Conservation (phyloP, 2,797 vertebrate species). For the Furcifer pardalis region DNA sequence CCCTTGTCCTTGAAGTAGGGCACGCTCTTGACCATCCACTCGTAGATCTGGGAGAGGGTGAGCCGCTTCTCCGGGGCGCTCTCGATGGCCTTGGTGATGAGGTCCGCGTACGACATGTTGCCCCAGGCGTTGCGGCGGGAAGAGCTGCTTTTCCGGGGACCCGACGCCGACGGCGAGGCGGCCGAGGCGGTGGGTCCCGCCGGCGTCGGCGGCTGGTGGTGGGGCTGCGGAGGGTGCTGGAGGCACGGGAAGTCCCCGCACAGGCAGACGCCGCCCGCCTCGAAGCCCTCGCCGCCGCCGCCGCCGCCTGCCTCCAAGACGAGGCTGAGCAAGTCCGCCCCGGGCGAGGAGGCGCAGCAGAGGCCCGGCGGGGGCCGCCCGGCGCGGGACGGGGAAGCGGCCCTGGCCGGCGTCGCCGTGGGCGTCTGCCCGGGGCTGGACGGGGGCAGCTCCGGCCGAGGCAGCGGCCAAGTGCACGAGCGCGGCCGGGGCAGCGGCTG, state of each 20-base stretch:
- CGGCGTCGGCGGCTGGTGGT: slow-evolving; percentile 81
- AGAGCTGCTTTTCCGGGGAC: slow-evolving; percentile 93
- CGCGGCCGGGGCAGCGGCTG: slow-evolving; percentile 93
- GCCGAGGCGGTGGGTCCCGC: slow-evolving; percentile 77
- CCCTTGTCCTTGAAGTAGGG: slow-evolving; percentile 98
- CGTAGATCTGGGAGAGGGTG: slow-evolving; percentile 95
- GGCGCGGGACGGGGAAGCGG: slow-evolving; percentile 75
- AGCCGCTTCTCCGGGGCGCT: slow-evolving; percentile 94
- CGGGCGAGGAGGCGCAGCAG: slow-evolving; percentile 42
- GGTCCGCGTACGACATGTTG: slow-evolving; percentile 97
- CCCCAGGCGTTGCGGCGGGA: slow-evolving; percentile 96
- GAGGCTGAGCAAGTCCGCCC: slow-evolving; percentile 84
- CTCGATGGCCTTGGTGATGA: slow-evolving; percentile 97
- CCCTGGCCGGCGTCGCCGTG: slow-evolving; percentile 80
- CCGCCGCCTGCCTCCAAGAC: slow-evolving; percentile 85
- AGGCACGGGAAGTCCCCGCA: slow-evolving; percentile 64
- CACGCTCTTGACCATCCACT: slow-evolving; percentile 98
- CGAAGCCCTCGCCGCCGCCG: slow-evolving; percentile 83
- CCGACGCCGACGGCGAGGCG: slow-evolving; percentile 81
- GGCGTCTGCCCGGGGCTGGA: slow-evolving; percentile 89
- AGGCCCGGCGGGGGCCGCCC: background rate
- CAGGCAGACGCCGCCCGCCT: slow-evolving; percentile 60
- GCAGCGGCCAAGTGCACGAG: slow-evolving; percentile 96
- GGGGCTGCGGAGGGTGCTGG: slow-evolving; percentile 73
- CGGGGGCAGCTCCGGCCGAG: slow-evolving; percentile 92